Base-by-base conservation (phyloP, 2,888 invertebrate species). In the Palloptera scutellata region DNA sequence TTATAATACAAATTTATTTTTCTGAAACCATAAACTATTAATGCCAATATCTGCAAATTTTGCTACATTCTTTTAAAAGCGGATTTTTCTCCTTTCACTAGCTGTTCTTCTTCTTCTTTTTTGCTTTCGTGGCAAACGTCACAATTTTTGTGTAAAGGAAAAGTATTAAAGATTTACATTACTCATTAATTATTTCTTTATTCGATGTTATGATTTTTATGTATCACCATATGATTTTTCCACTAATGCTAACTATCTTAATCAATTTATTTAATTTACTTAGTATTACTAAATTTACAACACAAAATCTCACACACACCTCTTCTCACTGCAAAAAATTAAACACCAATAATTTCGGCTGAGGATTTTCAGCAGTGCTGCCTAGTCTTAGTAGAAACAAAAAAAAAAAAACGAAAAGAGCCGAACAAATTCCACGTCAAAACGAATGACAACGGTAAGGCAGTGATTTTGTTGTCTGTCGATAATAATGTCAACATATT, bases 101-200 rank as follows among this genome's bases (percentile, higher is more conserved):
- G 30, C 2, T 30, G 30, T 30, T 30, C 30, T 30, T 30, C 30
- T 30, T n/a, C n/a, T n/a, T n/a, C n/a, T n/a, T n/a, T 67, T 68
- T 61, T 71, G 73, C 66, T 73, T 70, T 79, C 78, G 80, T 81
- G 81, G 78, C 81, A 77, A 62, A 60, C 72, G 67, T 75, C 78
- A 72, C 74, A 75, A 30, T 4, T 30, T 30, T 30, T 4, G 30
- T 4, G 30, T 30, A 2, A 4, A 30, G 30, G 30, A 30, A n/a
- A n/a, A 30, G 30, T 30, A 30, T 30, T 2, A 30, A 30, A 30
- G 6, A 30, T 30, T 6, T 30, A n/a, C n/a, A n/a, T 30, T 6
- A 30, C 30, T 30, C 6, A 30, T 30, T 30, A 4, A 30, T 6
- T 30, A 30, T 30, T 30, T 30, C 30, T 6, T 4, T 30, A 30